These are phyloP conservation scores for Lepisosteus oculatus DNA, from an alignment of 2,113 vertebrate genomes.

Conservation along the genomic window DNA sequence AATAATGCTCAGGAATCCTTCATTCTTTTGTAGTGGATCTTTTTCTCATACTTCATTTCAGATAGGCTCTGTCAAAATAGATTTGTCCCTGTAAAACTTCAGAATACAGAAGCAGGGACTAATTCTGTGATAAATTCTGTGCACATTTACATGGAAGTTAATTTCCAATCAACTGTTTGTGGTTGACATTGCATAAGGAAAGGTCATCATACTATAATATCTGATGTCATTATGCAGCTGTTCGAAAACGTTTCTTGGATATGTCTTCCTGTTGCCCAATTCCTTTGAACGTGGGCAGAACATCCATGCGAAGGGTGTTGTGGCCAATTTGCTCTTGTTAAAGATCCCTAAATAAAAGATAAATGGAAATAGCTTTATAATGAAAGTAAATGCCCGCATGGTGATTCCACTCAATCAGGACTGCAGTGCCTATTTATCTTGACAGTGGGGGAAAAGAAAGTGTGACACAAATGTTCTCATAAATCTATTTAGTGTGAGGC, in stretches of 20 bases:
- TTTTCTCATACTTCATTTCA: too few relatives aligned
- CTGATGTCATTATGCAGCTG: too few relatives aligned
- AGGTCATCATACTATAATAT: too few relatives aligned
- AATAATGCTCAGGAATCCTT: too few relatives aligned
- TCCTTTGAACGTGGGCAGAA: slow-evolving; percentile 36
- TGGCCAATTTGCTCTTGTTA: slow-evolving; percentile 60
- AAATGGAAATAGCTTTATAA: slow-evolving; percentile 52
- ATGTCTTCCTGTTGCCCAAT: slow-evolving; percentile 56
- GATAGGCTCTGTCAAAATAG: too few relatives aligned
- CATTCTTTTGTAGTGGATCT: too few relatives aligned
- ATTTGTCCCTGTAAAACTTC: too few relatives aligned
- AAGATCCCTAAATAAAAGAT: slow-evolving; percentile 53
- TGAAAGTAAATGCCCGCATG: slow-evolving; percentile 50
- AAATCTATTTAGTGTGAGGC: slow-evolving; percentile 71
- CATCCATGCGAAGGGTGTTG: slow-evolving; percentile 50
- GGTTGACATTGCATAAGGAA: slow-evolving; percentile 11
- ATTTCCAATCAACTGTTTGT: slow-evolving; percentile 24
- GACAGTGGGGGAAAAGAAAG: slow-evolving; percentile 65
- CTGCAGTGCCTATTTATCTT: slow-evolving; percentile 62
- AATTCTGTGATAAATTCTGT: too few relatives aligned
- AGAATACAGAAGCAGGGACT: too few relatives aligned
- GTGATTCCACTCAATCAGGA: slow-evolving; percentile 62
- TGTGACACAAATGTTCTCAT: slow-evolving; percentile 73
- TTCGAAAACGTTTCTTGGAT: too few relatives aligned
- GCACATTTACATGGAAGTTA: neutral